Evolutionary conservation across 2,888 invertebrate genomes (phyloP), one percentile per base, ranked within the genome.

Genomic region (Drosophila falleni): DNA sequence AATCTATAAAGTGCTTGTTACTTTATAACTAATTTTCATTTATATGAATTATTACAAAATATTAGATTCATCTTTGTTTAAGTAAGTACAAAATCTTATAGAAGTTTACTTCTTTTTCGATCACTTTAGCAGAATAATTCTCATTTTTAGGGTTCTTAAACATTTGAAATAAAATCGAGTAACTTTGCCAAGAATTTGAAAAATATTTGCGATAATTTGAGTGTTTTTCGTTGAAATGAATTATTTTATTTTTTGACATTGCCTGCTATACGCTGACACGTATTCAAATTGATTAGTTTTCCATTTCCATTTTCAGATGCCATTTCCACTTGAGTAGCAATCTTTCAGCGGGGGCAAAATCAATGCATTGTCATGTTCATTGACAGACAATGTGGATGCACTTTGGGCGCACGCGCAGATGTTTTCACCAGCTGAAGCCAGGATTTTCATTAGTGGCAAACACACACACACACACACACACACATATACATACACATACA

Each of bases 391-490:
- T 35, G 42, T 60, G 59, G 46, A 50, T 61, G 69, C 65, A 76
- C 70, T 76, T 73, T 65, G 9, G 51, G 66, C 80, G 83, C 83
- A 80, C 44, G 76, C 71, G 82, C 82, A 83, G 82, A 78, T 83
- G 82, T 86, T 83, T 80, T 63, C 23, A 69, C 69, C 81, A 70
- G 64, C 61, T 41, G 65, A 69, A 59, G 31, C 65, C 58, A 67
- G 77, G 77, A 85, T 80, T 84, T 81, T 81, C 81, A 80, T 77
- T 83, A 83, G 80, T 72, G 76, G 58, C 54, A 51, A 67, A 42
- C 72, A 16, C 44, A 23, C 26, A 47, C 73, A 67, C 81, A 85
- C 42, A 49, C 58, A 44, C 72, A 73, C n/a, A 33, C n/a, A 29
- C 8, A 39, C 54, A 31, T 39, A 47, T 31, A 54, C 55, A 35